A percentile compares a stretch with the other conserved stretches of the same genome.
Evolutionary conservation across 2,113 vertebrate genomes (phyloP).

Genomic region (Sinocyclocheilus anshuiensis): DNA sequence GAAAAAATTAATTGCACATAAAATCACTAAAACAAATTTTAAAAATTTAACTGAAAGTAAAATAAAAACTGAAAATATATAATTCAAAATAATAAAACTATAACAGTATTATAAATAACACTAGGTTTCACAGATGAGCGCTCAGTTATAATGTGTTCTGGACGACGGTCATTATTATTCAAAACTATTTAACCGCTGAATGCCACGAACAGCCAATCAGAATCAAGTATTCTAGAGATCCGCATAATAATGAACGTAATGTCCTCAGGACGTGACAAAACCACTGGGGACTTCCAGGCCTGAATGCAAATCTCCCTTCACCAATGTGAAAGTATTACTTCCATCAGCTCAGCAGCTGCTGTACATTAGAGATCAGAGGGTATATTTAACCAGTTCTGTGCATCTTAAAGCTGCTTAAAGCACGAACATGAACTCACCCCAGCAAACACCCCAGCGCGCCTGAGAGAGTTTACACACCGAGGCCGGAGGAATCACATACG

Average conservation of each 20-base stretch:
- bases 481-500: conserved; percentile 76
- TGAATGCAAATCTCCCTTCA: not conserved
- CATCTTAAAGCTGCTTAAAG: not conserved
- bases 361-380: not conserved
- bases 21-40: not conserved
- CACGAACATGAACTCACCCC: conserved; percentile 73
- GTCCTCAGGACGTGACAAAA: not conserved
- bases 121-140: not conserved
- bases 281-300: not conserved
- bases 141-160: not conserved
- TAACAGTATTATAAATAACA: not conserved
- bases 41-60: not conserved
- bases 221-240: not conserved
- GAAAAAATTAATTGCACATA: not conserved
- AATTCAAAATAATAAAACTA: not conserved
- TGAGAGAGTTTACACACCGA: conserved; percentile 77
- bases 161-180: not conserved
- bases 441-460: conserved; percentile 87
- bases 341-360: not conserved
- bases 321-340: not conserved
- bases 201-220: not conserved
- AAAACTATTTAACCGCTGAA: not conserved
- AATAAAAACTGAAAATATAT: not conserved
- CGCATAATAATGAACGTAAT: not conserved
- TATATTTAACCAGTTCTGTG: not conserved